These are phyloP conservation scores for Tetragonula carbonaria DNA, from an alignment of 2,888 invertebrate genomes.

Conservation along the genomic window DNA sequence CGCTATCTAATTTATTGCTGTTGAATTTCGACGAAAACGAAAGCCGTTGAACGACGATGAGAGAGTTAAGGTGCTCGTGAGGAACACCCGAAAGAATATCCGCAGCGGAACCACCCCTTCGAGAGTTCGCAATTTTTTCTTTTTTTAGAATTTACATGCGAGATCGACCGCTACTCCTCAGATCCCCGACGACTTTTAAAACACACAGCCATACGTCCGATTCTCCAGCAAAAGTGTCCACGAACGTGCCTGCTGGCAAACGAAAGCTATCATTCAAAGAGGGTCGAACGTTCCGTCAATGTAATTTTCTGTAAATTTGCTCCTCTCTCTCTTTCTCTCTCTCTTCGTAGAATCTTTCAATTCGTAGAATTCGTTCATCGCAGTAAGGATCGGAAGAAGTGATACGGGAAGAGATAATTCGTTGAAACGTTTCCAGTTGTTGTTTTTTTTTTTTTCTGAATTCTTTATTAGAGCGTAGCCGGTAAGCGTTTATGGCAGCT, in stretches of 20 bases:
- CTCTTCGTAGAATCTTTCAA: background rate
- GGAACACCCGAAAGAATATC: constrained; percentile 7
- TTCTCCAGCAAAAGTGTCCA: background rate
- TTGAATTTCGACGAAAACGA: constrained; percentile 10
- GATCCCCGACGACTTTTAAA: constrained; percentile 26
- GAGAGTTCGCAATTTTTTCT: background rate
- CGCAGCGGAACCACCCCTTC: constrained; percentile 16
- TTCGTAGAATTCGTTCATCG: constrained; percentile 28
- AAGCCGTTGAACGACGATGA: constrained; percentile 20
- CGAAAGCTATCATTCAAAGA: background rate
- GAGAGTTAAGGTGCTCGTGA: constrained; percentile 38
- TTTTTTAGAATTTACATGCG: background rate
- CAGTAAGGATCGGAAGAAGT: constrained; percentile 54
- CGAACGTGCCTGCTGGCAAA: background rate
- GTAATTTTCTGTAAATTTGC: background rate
- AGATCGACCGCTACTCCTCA: constrained; percentile 49
- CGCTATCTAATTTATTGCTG: constrained; percentile 41
- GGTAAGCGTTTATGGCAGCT: constrained; percentile 78
- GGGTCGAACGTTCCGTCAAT: background rate
- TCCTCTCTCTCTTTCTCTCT: too few species aligned
- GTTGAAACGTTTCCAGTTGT: constrained; percentile 50
- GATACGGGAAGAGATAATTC: constrained; percentile 59
- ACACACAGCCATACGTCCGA: constrained; percentile 53
- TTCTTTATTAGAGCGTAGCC: constrained; percentile 60
- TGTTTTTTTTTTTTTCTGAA: constrained; percentile 35